Conservation (phyloP, 2,113 vertebrate species). For the Micromys minutus region DNA sequence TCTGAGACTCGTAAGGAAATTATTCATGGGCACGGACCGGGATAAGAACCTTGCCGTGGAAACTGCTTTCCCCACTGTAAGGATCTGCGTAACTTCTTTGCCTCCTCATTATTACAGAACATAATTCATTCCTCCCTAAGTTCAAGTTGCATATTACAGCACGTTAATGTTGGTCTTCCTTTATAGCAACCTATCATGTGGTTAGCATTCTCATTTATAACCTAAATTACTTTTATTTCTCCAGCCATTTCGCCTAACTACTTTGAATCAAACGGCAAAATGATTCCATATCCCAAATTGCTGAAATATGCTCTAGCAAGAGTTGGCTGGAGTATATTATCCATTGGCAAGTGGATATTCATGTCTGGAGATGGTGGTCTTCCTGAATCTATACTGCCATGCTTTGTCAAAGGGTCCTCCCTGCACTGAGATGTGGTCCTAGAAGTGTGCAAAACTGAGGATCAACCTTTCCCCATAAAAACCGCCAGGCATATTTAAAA, state of each 20-base stretch:
- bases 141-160: conserved; percentile 63
- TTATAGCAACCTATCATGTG: conserved; percentile 64
- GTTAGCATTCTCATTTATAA: conserved; percentile 72
- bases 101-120: conserved; percentile 59
- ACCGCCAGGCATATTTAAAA: not conserved
- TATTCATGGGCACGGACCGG: conserved; percentile 39
- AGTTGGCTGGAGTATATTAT: not conserved
- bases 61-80: conserved; percentile 23
- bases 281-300: not conserved
- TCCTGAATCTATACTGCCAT: not conserved
- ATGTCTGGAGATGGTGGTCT: not conserved
- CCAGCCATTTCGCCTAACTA: conserved; percentile 63
- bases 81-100: conserved; percentile 53
- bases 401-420: not conserved
- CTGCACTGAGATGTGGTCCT: not conserved
- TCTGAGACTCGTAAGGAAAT: conserved; percentile 52
- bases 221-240: conserved; percentile 73
- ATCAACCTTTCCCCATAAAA: not conserved
- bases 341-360: fast-evolving
- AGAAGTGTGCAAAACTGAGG: not conserved
- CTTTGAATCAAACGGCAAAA: conserved; percentile 66
- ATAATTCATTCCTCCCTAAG: conserved; percentile 72
- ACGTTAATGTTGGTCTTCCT: conserved; percentile 67
- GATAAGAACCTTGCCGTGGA: conserved; percentile 19
- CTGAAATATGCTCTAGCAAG: not conserved